A percentile compares a stretch with the other conserved stretches of the same genome.
Evolutionary conservation across 2,797 vertebrate species (phyloP).

Genomic region (Chaunax sp.): DNA sequence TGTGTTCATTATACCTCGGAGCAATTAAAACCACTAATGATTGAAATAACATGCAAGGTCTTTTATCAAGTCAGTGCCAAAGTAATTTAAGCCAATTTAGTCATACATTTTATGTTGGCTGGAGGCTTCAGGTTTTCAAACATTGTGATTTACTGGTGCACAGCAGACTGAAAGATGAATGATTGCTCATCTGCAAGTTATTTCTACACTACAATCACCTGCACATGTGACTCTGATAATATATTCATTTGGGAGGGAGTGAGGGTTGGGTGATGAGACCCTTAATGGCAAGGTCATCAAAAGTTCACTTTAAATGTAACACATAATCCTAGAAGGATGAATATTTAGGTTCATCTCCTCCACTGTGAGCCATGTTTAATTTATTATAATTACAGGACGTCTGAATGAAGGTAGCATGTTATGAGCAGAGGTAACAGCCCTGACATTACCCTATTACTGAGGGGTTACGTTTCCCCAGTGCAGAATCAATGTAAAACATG

Average conservation of each 20-base stretch:
- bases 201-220: slow-evolving; percentile 55
- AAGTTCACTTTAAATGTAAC: slow-evolving; percentile 73
- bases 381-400: slow-evolving; percentile 89
- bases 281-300: slow-evolving; percentile 65
- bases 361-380: slow-evolving; percentile 87
- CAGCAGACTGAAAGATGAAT: slow-evolving; percentile 51
- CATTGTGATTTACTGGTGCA: slow-evolving; percentile 51
- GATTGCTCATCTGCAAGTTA: slow-evolving; percentile 51
- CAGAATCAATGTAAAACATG: slow-evolving; percentile 91
- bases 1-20: slow-evolving; percentile 81
- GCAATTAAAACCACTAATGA: slow-evolving; percentile 82
- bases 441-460: slow-evolving; percentile 90
- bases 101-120: slow-evolving; percentile 72
- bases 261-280: slow-evolving; percentile 34
- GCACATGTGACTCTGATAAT: slow-evolving; percentile 50
- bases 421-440: slow-evolving; percentile 91
- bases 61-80: slow-evolving; percentile 78
- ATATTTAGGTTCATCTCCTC: slow-evolving; percentile 83
- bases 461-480: slow-evolving; percentile 86
- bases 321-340: slow-evolving; percentile 68
- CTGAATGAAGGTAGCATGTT: slow-evolving; percentile 88
- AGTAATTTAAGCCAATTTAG: slow-evolving; percentile 79
- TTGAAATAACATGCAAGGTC: slow-evolving; percentile 79
- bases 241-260: slow-evolving; percentile 44
- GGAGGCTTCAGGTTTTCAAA: slow-evolving; percentile 61